Percentiles rank a stretch among this genome's conserved stretches.
phyloP scores from a whole-genome alignment of 2,113 vertebrate genomes.

The Naja naja region DNA sequence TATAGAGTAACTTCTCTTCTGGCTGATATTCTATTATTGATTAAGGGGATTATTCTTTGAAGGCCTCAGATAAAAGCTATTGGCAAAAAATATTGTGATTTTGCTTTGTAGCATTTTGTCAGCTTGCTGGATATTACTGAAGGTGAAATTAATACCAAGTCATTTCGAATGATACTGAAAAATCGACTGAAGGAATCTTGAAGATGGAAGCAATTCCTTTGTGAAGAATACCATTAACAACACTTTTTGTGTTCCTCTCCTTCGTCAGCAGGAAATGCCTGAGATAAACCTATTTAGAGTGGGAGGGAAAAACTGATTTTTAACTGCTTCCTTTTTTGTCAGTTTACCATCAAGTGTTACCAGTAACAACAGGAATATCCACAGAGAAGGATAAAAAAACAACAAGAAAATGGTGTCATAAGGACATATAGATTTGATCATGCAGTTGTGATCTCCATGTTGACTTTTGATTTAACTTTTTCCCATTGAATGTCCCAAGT shows the following conservation, averaged over 20 bases:
- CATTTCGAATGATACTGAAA: constrained; percentile 1
- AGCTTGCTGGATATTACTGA: background rate
- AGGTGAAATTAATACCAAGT: constrained; percentile 16
- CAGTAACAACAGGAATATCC: background rate
- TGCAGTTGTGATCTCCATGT: background rate
- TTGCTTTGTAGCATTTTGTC: background rate
- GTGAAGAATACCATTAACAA: background rate
- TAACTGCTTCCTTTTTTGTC: background rate
- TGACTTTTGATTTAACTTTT: background rate
- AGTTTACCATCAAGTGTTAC: background rate
- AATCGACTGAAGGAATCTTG: background rate
- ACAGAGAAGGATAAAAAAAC: background rate
- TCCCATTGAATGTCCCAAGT: background rate
- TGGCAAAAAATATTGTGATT: background rate
- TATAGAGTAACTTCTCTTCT: background rate
- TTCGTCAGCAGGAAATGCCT: background rate
- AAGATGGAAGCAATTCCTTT: background rate
- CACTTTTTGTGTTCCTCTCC: background rate
- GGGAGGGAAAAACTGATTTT: background rate
- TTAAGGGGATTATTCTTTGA: constrained; percentile 11
- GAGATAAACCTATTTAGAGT: background rate
- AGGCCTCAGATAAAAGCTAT: constrained; percentile 5
- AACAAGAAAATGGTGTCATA: background rate
- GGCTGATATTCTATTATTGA: background rate
- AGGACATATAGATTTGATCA: background rate